These are phyloP conservation scores for Noturus placidus DNA, from an alignment of 2,113 vertebrate species.

Conservation along the genomic window DNA sequence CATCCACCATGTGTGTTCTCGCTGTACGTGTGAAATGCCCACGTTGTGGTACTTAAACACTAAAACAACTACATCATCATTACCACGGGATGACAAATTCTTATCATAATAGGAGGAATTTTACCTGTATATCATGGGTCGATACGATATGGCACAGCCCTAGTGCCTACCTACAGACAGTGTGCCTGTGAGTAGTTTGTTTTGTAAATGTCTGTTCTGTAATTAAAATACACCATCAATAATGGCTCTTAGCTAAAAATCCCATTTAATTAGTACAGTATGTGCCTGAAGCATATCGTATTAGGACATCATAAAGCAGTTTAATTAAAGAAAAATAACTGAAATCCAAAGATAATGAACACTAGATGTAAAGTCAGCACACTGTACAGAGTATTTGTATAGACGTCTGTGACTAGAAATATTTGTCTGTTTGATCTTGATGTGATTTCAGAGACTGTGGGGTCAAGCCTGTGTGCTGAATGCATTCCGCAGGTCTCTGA, in stretches of 20 bases:
- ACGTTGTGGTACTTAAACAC: no score
- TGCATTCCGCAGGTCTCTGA: constrained; percentile 3
- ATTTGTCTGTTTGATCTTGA: constrained; percentile 25
- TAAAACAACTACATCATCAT: no score
- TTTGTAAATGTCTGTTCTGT: not conserved
- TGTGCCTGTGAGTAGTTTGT: not conserved
- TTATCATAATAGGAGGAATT: no score
- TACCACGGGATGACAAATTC: no score
- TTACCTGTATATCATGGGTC: no score
- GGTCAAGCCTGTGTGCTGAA: constrained; percentile 9
- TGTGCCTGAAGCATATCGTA: not conserved
- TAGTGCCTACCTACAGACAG: not conserved
- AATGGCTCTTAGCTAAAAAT: not conserved
- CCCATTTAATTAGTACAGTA: not conserved
- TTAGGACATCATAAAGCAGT: not conserved
- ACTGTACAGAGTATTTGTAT: not conserved
- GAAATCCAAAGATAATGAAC: not conserved
- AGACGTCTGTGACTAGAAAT: constrained; percentile 3
- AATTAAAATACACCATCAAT: no score
- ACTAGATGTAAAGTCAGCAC: not conserved
- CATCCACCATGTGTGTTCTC: no score
- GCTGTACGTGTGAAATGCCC: no score
- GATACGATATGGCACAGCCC: no score
- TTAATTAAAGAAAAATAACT: not conserved
- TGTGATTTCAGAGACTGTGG: constrained; percentile 33